A percentile compares a stretch with the other conserved stretches of the same genome.
These are phyloP conservation scores for Acronicta leporina DNA, from an alignment of 2,888 invertebrate species.

Conservation along the genomic window DNA sequence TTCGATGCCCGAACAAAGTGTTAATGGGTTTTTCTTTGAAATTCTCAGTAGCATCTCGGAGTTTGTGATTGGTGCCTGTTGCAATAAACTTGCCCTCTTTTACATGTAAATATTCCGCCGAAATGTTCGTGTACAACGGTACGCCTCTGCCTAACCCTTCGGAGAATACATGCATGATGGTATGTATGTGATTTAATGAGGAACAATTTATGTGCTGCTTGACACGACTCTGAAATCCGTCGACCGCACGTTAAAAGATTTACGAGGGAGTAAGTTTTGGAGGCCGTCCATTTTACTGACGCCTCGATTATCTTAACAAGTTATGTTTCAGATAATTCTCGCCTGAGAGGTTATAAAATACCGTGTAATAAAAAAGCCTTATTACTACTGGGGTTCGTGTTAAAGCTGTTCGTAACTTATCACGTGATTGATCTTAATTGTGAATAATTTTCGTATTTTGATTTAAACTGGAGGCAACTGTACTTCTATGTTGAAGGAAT, in stretches of 20 bases:
- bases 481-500: background rate
- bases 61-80: too few relatives aligned
- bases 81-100: too few relatives aligned
- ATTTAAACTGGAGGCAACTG: background rate
- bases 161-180: too few relatives aligned
- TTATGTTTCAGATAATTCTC: slow-evolving; percentile 56
- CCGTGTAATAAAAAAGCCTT: slow-evolving; percentile 9
- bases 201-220: slow-evolving; percentile 47
- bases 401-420: background rate
- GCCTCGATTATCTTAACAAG: slow-evolving; percentile 67
- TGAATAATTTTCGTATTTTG: background rate
- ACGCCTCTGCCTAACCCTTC: too few relatives aligned
- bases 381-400: slow-evolving; percentile 9
- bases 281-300: slow-evolving; percentile 64
- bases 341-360: slow-evolving; percentile 42
- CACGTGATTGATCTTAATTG: slow-evolving; percentile 6
- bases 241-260: slow-evolving; percentile 64
- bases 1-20: too few relatives aligned
- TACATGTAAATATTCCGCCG: too few relatives aligned
- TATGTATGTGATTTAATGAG: slow-evolving; percentile 43
- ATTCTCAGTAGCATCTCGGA: too few relatives aligned
- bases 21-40: too few relatives aligned
- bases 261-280: slow-evolving; percentile 62
- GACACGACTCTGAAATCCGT: slow-evolving; percentile 50
- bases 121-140: too few relatives aligned